phyloP scores from a whole-genome alignment of 2,113 vertebrate genomes.

The Muscicapa adusta region DNA sequence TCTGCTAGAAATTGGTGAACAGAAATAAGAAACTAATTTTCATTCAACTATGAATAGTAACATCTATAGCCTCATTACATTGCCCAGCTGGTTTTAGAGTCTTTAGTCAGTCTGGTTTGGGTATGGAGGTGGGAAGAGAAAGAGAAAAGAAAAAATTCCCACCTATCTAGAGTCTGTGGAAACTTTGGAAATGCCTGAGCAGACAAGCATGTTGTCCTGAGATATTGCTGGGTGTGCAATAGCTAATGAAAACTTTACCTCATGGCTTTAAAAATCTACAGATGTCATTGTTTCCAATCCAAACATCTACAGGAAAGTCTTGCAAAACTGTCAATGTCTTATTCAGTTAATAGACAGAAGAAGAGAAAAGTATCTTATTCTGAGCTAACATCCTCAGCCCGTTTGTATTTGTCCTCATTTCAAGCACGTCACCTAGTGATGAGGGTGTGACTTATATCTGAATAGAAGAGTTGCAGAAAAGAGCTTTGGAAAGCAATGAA shows the following conservation, averaged over 20 bases:
- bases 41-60: not conserved
- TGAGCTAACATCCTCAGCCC: constrained; percentile 31
- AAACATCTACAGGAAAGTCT: constrained; percentile 46
- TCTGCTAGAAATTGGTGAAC: not conserved
- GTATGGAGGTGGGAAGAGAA: not conserved
- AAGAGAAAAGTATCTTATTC: constrained; percentile 20
- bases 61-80: not conserved
- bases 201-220: constrained; percentile 29
- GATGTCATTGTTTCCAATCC: constrained; percentile 64
- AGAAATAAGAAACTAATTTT: not conserved
- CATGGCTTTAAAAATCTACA: constrained; percentile 51
- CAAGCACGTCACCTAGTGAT: constrained; percentile 13
- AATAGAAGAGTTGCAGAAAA: not conserved
- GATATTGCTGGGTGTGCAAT: constrained; percentile 38
- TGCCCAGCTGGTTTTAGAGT: not conserved
- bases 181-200: not conserved
- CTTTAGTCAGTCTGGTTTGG: not conserved
- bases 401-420: constrained; percentile 58
- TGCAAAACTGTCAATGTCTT: constrained; percentile 53
- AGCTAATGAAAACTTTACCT: constrained; percentile 55
- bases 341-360: constrained; percentile 52
- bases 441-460: not conserved
- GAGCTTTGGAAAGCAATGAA: not conserved
- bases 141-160: not conserved
- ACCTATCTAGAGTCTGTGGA: not conserved